Evolutionary conservation across 2,888 invertebrate species (phyloP), one percentile per base, ranked within the genome.

Genomic region (Cremastobaeus sp.): DNA sequence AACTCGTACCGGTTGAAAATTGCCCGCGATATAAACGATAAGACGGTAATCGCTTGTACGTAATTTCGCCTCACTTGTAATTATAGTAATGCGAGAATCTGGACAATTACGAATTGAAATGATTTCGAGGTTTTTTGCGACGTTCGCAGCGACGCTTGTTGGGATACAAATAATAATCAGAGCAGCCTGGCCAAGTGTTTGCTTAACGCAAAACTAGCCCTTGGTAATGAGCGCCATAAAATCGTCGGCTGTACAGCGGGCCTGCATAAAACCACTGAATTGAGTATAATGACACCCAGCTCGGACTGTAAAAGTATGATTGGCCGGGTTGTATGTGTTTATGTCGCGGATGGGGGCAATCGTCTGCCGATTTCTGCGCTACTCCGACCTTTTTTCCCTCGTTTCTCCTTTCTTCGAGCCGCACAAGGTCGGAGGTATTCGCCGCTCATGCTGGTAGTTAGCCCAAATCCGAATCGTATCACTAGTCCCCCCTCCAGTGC

Each of bases 221-320:
- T 55, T 50, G 70, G 70, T 70, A 70, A 70, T 70, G 62, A 70
- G 70, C 34, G 41, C 32, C 60, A 47, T 70, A 70, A 70, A 70
- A 70, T 34, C 41, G 62, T 64, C 62, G 41, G 41, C 14, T 47
- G 47, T 69, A 54, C n/a, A 39, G 48, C 48, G 70, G 62, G 52
- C 34, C 70, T 64, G 55, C 70, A 64, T 64, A 64, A 71, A 71
- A 71, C 50, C 71, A 71, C 71, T 64, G 64, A 71, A 71, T 64
- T 71, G 71, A 57, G 57, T 64, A 71, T 71, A 71, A 71, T 71
- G 71, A 71, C 71, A 64, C 48, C 37, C 62, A 11, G 41, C 47
- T 64, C 57, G 50, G 64, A 28, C 50, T 50, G 57, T 70, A 70
- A 64, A 70, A 71, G 64, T 64, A 59, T 64, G 71, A 71, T 71